Evolutionary conservation across 2,888 invertebrate genomes (phyloP), one percentile per base, ranked within the genome.

Genomic region (Deilephila elpenor): DNA sequence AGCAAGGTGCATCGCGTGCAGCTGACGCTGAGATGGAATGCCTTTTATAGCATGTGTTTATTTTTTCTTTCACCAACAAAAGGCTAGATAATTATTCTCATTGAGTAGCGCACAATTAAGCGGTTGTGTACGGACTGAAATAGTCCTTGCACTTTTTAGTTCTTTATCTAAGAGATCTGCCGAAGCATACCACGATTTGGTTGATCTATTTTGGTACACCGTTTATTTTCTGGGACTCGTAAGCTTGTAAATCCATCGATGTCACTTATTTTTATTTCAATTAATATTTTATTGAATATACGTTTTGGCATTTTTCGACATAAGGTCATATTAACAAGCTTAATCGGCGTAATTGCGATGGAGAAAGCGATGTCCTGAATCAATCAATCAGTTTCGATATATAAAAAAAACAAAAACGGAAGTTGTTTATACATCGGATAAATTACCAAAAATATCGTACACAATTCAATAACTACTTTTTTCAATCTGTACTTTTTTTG

Each of bases 1-100:
- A 67, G 25, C 67, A 67, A 67, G 51, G 67, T 51, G 67, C 25
- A 67, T 67, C 20, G 67, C 67, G 29, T 51, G 67, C 67, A 67
- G 67, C 67, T 51, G 67, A 67, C 51, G 51, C 25, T 64, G 20
- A 20, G 64, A 51, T 51, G 67, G 67, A 67, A 67, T 51, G 67
- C 51, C 25, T 67, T 67, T 51, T 14, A 5, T 14, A n/a, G 19
- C 53, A 19, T 53, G 53, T 53, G n/a, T 20, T 37, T 67, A 11
- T 67, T 67, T 44, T 51, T 67, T 44, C 25, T 67, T 51, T 25
- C 25, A 17, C 7, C 67, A 51, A 44, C 44, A 25, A 67, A 67
- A 51, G 51, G 25, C 67, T 67, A 67, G 44, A 25, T 44, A 67
- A 67, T 67, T 51, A 67, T 20, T 67, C 51, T 20, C 51, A 67